Evolutionary conservation across 2,113 vertebrate genomes (phyloP), one percentile per base, ranked within the genome.

Genomic region (Hemichromis elongatus): DNA sequence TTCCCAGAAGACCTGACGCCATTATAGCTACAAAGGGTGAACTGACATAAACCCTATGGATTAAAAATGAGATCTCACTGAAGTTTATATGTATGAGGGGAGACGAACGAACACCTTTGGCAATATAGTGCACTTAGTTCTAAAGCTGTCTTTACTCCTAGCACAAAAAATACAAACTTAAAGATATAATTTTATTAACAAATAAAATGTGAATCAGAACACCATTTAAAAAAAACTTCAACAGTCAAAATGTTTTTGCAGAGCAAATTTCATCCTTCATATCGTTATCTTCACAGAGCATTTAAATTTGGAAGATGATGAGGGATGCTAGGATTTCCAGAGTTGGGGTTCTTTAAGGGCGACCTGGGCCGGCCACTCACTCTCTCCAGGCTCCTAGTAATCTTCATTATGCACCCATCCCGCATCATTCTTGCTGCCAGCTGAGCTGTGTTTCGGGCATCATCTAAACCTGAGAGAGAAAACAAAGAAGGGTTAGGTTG

Each of bases 401-500:
- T 92, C 95, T 96, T 98, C 94, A 99, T 96, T 75, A 97, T 83
- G 89, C 98, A 99, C n/a, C 98, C 97, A 45, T 99, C 98, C 56
- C 91, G 95, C 88, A 98, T 97, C 97, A 99, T 97, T 90, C 96
- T 96, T 94, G 96, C 97, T 19, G 98, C 97, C 80, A 99, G 96
- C 59, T 87, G 88, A 77, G 98, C 98, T 40, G 99, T 99, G 37
- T 99, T 99, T 73, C 97, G 95, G 82, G 98, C 96, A 85, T 99
- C 98, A 89, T 99, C 98, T 93, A 99, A 83, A 40, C 99, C 99
- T 99, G 81, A 75, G 55, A 77, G 87, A 21, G 50, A n/a, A 82
- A 26, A 45, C 2, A 14, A 18, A 16, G 55, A 3, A 37, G 12
- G 2, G 3, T 79, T 33, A 56, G 55, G 10, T 11, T 8, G 16